Evolutionary conservation across 2,888 invertebrate genomes (phyloP), one percentile per base, ranked within the genome.

Genomic region (Hymenopus coronatus): DNA sequence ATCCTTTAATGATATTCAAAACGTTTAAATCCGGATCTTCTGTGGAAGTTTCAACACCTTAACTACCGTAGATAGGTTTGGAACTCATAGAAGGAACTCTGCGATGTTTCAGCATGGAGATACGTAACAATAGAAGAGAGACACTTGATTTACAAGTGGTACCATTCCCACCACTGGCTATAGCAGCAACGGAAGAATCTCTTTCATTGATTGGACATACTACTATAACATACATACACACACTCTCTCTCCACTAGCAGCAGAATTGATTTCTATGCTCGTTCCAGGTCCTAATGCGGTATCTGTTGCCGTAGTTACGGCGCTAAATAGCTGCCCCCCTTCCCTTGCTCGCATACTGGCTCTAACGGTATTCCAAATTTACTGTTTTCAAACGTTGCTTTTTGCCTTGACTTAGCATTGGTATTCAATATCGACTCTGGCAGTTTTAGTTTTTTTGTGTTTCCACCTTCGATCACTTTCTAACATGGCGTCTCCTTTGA

Each of bases 201-300:
- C 27, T 27, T 46, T 46, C 33, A 70, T 70, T 87, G 87, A 87
- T 87, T 87, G 87, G 87, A 30, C 30, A 82, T 14, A 28, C 28
- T 46, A 46, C 46, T 46, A 46, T 46, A 46, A 46, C 54, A 70
- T 4, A 70, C 20, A 70, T 20, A 54, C 54, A 54, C 25, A 70
- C 54, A 70, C 54, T 6, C 54, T 8, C 40, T 8, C 40, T 70
- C 54, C 54, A 70, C 28, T 82, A 87, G 28, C 54, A 87, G 82
- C 25, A 15, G 33, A 87, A 87, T 87, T 87, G 87, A 82, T 87
- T 87, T 87, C 87, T 87, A 87, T 70, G 54, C 30, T 87, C 27
- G 54, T 85, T 70, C 28, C 46, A 46, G 28, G 40, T 46, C 25
- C 8, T 33, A 84, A 15, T 87, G 33, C 82, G 30, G 81, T 25